Evolutionary conservation across 2,888 invertebrate genomes (phyloP).

Genomic region (Acrobasis suavella): DNA sequence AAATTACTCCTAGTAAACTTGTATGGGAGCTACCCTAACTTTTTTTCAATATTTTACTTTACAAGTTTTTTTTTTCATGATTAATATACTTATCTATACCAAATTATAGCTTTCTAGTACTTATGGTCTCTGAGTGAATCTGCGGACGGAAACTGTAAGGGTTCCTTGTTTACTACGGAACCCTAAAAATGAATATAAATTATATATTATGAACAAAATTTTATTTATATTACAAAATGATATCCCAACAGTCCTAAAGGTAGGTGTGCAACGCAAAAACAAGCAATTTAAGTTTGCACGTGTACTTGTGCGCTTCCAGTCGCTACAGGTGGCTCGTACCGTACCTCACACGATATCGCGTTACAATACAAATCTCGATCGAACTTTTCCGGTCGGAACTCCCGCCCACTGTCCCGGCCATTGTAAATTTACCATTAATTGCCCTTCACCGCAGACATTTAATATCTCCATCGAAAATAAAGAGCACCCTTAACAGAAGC

Average conservation of each 20-base stretch:
- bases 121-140: no score
- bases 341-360: conserved; percentile 58
- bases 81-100: no score
- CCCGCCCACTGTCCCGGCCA: conserved; percentile 62
- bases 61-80: no score
- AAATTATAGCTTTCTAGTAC: no score
- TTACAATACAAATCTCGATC: conserved; percentile 63
- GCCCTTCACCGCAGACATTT: conserved; percentile 74
- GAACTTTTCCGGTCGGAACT: conserved; percentile 80
- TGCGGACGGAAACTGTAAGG: no score
- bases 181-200: no score
- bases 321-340: conserved; percentile 64
- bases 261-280: conserved; percentile 37
- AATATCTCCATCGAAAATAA: conserved; percentile 70
- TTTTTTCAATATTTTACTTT: no score
- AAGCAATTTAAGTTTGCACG: conserved; percentile 37
- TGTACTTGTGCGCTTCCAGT: conserved; percentile 26
- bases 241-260: background rate
- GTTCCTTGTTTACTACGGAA: no score
- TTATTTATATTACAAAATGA: no score
- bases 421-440: conserved; percentile 73
- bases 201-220: no score
- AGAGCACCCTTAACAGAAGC: conserved; percentile 63
- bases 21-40: no score
- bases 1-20: no score